Evolutionary conservation across 2,888 invertebrate species (phyloP), one percentile per base, ranked within the genome.

Genomic region (Carpatolechia fugitivella): DNA sequence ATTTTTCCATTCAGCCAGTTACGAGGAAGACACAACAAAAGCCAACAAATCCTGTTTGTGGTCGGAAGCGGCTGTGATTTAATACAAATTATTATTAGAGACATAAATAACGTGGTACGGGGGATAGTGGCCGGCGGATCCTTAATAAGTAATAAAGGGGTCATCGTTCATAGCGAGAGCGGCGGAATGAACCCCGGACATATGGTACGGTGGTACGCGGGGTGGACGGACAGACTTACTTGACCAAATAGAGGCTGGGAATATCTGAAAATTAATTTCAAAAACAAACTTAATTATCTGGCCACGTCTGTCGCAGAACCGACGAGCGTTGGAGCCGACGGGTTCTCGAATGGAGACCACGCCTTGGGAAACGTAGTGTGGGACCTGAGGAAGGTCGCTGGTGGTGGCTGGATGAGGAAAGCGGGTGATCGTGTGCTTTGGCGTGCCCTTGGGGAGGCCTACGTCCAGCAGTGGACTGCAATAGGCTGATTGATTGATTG

Each of bases 31-130:
- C 77, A 82, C 85, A 86, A 88, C 88, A 87, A 90, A 85, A 85
- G 88, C 81, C 76, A 80, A 82, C 87, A 87, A 87, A 88, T 87
- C 85, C 88, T 79, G 84, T 83, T 85, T 85, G 85, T 85, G 83
- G 80, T 76, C 80, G 81, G 81, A 79, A 81, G 80, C 82, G 77
- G 71, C 72, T 78, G 87, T 87, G 90, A 90, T 90, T 90, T 89
- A 90, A 89, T 90, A 90, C 90, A 90, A 90, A 90, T 90, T 89
- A 90, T 90, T 90, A 89, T 90, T 90, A 88, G 86, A 85, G 75
- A 87, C 88, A 89, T 90, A 90, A 89, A 90, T 90, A 89, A 89
- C 87, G 75, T 68, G 72, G 80, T 76, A 74, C 77, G 70, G 79
- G 85, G 82, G 82, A 70, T 70, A 69, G 70, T 66, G 62, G 72